Evolutionary conservation across 2,113 vertebrate genomes (phyloP).

Genomic region (Neopipo cinnamomea): DNA sequence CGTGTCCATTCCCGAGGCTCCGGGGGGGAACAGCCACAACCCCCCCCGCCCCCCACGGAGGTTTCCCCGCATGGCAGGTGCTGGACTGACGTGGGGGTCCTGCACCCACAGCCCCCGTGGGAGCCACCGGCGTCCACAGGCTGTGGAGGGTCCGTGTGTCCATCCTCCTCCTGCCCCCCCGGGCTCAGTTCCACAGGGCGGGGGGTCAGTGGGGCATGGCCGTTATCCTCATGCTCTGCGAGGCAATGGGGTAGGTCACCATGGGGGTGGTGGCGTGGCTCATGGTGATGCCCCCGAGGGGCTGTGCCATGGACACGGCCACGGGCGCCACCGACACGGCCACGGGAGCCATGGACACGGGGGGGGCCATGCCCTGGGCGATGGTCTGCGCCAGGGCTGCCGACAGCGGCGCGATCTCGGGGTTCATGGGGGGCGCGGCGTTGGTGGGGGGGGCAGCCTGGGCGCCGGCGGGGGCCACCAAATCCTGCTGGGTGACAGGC

Average conservation of each 20-base stretch:
- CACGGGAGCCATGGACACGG: slow-evolving; percentile 95
- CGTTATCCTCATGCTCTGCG: slow-evolving; percentile 98
- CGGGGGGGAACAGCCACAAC: background rate
- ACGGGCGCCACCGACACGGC: slow-evolving; percentile 93
- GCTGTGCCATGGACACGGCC: slow-evolving; percentile 93
- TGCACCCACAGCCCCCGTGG: background rate
- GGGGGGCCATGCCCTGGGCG: slow-evolving; percentile 92
- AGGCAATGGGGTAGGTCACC: slow-evolving; percentile 95
- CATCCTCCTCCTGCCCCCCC: background rate
- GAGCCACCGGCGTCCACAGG: background rate
- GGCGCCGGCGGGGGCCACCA: slow-evolving; percentile 84
- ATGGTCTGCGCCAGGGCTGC: slow-evolving; percentile 95
- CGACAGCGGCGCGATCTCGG: slow-evolving; percentile 91
- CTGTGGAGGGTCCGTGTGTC: background rate
- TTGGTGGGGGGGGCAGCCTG: slow-evolving; percentile 80
- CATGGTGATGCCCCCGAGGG: slow-evolving; percentile 92
- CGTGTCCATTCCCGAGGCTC: background rate
- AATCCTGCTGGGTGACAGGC: slow-evolving; percentile 88
- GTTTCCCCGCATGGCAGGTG: no score
- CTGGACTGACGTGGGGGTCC: background rate
- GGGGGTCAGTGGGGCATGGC: slow-evolving; percentile 87
- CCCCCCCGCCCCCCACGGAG: no score
- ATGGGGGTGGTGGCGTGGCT: slow-evolving; percentile 96
- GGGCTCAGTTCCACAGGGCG: background rate
- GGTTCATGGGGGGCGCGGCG: slow-evolving; percentile 87